A percentile compares a stretch with the other conserved stretches of the same genome.
These are phyloP conservation scores for Otus scops DNA, from an alignment of 2,797 vertebrate species.

Conservation along the genomic window DNA sequence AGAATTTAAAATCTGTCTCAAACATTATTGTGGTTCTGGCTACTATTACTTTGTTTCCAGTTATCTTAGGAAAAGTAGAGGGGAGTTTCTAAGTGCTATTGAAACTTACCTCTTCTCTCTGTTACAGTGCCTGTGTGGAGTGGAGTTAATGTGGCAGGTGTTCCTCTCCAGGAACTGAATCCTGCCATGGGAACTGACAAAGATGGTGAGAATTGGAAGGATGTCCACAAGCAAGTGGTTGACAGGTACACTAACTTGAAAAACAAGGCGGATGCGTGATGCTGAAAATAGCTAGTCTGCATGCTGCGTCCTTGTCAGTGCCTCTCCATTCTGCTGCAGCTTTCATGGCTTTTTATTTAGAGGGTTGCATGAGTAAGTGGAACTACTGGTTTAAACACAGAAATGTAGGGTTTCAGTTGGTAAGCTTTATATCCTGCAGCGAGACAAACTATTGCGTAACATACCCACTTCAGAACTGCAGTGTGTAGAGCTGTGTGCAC, in stretches of 20 bases:
- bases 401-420: neutral
- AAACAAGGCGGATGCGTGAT: neutral
- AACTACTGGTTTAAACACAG: neutral
- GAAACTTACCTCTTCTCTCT: neutral
- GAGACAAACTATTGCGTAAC: neutral
- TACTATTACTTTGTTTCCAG: neutral
- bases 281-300: neutral
- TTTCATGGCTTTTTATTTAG: neutral
- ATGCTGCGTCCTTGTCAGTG: neutral
- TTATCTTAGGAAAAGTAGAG: neutral
- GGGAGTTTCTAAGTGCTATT: neutral
- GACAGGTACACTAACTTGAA: conserved; percentile 80
- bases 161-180: conserved; percentile 90
- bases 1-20: neutral
- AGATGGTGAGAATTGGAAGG: conserved; percentile 91
- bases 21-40: neutral
- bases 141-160: conserved; percentile 91
- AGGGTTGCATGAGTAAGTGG: neutral
- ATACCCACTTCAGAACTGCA: neutral
- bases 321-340: neutral
- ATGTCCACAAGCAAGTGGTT: conserved; percentile 91
- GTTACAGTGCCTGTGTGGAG: conserved; percentile 93
- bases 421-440: neutral
- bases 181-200: conserved; percentile 87
- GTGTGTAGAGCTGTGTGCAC: neutral